Evolutionary conservation across 2,797 vertebrate species (phyloP).

Genomic region (Manis crassicaudata): DNA sequence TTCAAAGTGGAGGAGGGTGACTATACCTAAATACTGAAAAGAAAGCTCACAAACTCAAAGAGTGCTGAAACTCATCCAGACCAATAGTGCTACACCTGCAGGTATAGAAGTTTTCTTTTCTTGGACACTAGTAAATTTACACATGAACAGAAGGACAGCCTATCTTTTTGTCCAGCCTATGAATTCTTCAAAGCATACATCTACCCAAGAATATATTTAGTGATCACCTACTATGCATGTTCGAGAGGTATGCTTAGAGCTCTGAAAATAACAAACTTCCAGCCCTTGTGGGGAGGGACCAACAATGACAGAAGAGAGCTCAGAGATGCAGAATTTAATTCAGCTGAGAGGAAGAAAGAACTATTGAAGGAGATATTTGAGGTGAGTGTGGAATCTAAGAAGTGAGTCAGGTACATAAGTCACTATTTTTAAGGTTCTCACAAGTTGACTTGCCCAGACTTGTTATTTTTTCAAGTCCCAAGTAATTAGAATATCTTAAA

Average conservation of each 20-base stretch:
- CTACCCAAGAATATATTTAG: slow-evolving; percentile 8
- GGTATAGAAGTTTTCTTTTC: not conserved
- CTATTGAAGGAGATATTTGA: not conserved
- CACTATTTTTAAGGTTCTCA: not conserved
- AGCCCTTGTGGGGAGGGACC: not conserved
- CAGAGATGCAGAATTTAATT: slow-evolving; percentile 14
- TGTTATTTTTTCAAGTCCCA: not conserved
- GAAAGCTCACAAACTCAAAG: not conserved
- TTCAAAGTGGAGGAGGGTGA: not conserved
- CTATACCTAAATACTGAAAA: not conserved
- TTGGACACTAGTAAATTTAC: not conserved
- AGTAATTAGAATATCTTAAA: not conserved
- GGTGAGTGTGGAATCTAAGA: not conserved
- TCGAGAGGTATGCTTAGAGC: not conserved
- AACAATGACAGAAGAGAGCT: not conserved
- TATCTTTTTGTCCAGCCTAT: slow-evolving; percentile 10
- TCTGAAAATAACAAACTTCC: slow-evolving; percentile 34
- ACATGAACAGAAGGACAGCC: not conserved
- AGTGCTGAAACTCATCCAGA: not conserved
- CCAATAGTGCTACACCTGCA: not conserved
- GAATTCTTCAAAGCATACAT: not conserved
- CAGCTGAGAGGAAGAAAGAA: not conserved
- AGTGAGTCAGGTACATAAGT: not conserved
- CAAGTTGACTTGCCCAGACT: not conserved
- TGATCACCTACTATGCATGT: not conserved